These are phyloP conservation scores for Habropoda laboriosa DNA, from an alignment of 1,140 invertebrate genomes.

Conservation along the genomic window DNA sequence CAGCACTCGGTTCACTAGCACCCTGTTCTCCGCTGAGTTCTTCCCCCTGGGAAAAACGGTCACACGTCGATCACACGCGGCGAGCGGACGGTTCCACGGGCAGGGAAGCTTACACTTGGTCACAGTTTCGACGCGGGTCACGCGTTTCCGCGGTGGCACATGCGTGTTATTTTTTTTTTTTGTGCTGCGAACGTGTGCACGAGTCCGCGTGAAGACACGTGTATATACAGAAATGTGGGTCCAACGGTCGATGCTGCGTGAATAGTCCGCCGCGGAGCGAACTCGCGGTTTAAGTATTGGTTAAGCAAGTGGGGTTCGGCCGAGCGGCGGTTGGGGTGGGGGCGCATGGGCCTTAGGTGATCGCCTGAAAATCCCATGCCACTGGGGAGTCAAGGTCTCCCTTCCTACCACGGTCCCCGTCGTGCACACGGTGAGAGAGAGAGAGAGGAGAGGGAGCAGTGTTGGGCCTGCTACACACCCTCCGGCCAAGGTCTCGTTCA, in stretches of 20 bases:
- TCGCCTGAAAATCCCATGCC: conserved; percentile 48
- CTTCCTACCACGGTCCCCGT: conserved; percentile 16
- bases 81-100: background rate
- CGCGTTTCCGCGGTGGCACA: background rate
- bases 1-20: background rate
- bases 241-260: conserved; percentile 78
- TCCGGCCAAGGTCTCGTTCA: conserved; percentile 54
- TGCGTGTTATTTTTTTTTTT: no score
- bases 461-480: conserved; percentile 24
- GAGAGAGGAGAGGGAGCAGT: conserved; percentile 9
- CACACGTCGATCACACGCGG: conserved; percentile 1
- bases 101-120: background rate
- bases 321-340: conserved; percentile 33
- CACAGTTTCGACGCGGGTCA: background rate
- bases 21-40: background rate
- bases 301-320: conserved; percentile 76
- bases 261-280: conserved; percentile 76
- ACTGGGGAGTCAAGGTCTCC: conserved; percentile 59
- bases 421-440: no score
- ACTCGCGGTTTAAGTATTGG: conserved; percentile 78
- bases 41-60: background rate
- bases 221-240: conserved; percentile 64
- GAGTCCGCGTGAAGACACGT: conserved; percentile 58
- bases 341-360: conserved; percentile 50
- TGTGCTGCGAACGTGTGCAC: conserved; percentile 50